Evolutionary conservation across 2,888 invertebrate species (phyloP), one percentile per base, ranked within the genome.

Genomic region (Drosophila percnosoma): DNA sequence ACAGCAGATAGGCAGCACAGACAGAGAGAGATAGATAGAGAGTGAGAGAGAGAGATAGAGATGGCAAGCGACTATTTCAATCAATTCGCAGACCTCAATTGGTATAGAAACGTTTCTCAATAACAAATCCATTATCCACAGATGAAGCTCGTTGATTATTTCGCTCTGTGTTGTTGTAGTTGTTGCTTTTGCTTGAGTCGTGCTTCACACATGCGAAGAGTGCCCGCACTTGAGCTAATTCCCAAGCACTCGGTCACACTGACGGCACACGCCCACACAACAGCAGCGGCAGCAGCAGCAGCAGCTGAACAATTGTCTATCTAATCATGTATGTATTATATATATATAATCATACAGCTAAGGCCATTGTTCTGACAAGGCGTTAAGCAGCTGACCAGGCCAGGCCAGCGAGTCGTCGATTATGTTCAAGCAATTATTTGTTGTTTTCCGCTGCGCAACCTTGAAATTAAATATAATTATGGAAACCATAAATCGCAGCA

Each of bases 391-490:
- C 76, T 86, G 85, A 82, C 75, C 73, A 45, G n/a, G 42, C 42
- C 40, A 11, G 34, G 21, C 21, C 21, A 21, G 13, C 2, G 80
- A 65, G 49, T 64, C 78, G 63, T 59, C 87, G 73, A 87, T 87
- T 80, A 80, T 78, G 72, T 67, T 67, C 49, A 36, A 61, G 73
- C 78, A 72, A 85, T 89, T 78, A 78, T 85, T 71, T 85, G 76
- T 83, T 87, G 87, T 81, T 83, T 88, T 83, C 81, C 77, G 83
- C 68, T 69, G 65, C 51, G 61, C 79, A 90, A 83, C 90, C 87
- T 90, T 87, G 90, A 90, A 87, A 87, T 90, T 90, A 87, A 90
- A 90, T 87, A 89, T 89, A 87, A 90, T 87, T 87, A 87, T 87
- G 80, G 78, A 76, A 81, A 74, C 76, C 61, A 34, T 54, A 77